Evolutionary conservation across 2,888 invertebrate genomes (phyloP).

Genomic region (Drosophila nr. medialis): DNA sequence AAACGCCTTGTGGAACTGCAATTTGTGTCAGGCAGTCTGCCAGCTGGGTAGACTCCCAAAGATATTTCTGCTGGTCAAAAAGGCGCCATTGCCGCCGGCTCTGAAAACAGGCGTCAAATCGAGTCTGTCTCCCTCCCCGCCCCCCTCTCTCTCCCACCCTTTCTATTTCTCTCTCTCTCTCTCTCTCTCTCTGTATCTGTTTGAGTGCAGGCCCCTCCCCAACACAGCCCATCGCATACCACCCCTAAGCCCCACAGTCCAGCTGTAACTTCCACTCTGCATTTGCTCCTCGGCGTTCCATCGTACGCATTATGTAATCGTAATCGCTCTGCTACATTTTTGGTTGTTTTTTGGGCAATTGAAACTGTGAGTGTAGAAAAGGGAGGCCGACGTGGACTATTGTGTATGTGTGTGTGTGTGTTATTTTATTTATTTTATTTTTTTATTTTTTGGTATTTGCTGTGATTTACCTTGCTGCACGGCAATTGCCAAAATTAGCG

Average conservation of each 20-base stretch:
- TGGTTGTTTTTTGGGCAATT: slow-evolving; percentile 25
- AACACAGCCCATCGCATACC: background rate
- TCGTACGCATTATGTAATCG: slow-evolving; percentile 85
- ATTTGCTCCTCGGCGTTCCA: slow-evolving; percentile 10
- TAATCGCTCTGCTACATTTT: slow-evolving; percentile 48
- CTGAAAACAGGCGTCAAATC: slow-evolving; percentile 42
- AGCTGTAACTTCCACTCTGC: slow-evolving; percentile 41
- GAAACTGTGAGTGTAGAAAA: background rate
- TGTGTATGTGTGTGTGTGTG: slow-evolving; percentile 1
- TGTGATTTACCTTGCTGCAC: slow-evolving; percentile 84
- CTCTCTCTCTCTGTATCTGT: background rate
- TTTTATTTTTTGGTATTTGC: slow-evolving; percentile 26
- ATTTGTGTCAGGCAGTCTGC: slow-evolving; percentile 25
- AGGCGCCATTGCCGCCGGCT: slow-evolving; percentile 75
- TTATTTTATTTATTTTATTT: slow-evolving; percentile 12
- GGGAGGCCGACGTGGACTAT: too few relatives aligned
- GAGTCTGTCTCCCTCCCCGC: slow-evolving; percentile 24
- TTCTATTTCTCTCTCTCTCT: background rate
- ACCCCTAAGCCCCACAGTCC: background rate
- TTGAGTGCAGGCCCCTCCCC: background rate
- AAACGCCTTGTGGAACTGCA: slow-evolving; percentile 18
- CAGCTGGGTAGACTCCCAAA: slow-evolving; percentile 28
- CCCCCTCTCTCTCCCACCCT: background rate
- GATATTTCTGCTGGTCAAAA: slow-evolving; percentile 51
- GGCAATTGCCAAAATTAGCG: slow-evolving; percentile 83